These are phyloP conservation scores for Sphinx pinastri DNA, from an alignment of 2,888 invertebrate genomes.

Conservation along the genomic window DNA sequence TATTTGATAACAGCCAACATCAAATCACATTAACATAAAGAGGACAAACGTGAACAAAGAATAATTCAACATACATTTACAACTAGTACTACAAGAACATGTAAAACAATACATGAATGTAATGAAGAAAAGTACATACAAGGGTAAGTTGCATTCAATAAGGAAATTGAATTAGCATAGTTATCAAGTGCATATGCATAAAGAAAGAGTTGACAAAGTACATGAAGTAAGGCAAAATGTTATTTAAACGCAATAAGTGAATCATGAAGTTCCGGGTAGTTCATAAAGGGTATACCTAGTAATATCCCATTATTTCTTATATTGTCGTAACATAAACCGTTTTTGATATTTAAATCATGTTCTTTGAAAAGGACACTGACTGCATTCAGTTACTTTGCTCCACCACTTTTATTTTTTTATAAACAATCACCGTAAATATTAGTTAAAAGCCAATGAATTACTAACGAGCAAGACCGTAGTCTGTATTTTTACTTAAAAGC, in stretches of 20 bases:
- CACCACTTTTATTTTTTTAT: no score
- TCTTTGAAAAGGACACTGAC: no score
- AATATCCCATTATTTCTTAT: not conserved
- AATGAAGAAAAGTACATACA: not conserved
- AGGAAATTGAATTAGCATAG: constrained; percentile 15
- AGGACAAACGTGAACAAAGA: not conserved
- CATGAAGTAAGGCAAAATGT: not conserved
- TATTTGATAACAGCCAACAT: not conserved
- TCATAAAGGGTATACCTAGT: not conserved
- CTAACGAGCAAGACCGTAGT: not conserved
- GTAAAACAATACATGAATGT: constrained; percentile 9
- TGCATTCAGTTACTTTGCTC: no score
- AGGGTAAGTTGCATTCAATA: constrained; percentile 5
- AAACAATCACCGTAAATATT: not conserved
- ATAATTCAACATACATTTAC: not conserved
- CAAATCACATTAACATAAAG: not conserved
- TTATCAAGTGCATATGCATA: constrained; percentile 1
- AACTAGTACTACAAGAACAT: not conserved
- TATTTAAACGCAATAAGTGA: not conserved
- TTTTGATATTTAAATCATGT: not conserved
- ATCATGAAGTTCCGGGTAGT: constrained; percentile 5
- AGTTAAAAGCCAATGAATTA: not conserved
- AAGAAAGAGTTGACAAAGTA: not conserved
- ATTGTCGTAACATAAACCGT: not conserved
- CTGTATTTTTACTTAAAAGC: not conserved